phyloP scores from a whole-genome alignment of 1,140 invertebrate genomes.

The Drosophila miranda region DNA sequence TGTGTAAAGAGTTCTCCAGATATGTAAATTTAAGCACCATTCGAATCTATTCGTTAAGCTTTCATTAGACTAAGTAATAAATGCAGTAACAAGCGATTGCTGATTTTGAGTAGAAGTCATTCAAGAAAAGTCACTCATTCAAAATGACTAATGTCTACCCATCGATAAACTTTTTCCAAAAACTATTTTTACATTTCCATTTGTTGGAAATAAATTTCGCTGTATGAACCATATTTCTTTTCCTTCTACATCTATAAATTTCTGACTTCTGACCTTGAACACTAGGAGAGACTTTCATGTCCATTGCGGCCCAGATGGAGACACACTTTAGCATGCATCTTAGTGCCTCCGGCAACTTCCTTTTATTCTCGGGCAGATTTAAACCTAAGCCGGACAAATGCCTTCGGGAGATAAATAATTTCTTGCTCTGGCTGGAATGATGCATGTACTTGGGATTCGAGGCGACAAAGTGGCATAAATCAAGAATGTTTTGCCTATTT shows the following conservation, averaged over 20 bases:
- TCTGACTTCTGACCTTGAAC: conserved; percentile 20
- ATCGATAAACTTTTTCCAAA: not conserved
- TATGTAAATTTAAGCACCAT: too few relatives aligned
- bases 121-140: too few relatives aligned
- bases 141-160: conserved; percentile 11
- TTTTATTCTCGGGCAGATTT: conserved; percentile 15
- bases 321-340: conserved; percentile 42
- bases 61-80: too few relatives aligned
- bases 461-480: conserved; percentile 60
- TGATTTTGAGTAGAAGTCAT: too few relatives aligned
- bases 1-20: too few relatives aligned
- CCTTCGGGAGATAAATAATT: conserved; percentile 32
- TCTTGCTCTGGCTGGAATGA: conserved; percentile 17
- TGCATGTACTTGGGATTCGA: conserved; percentile 25
- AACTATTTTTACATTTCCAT: conserved; percentile 24
- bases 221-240: conserved; percentile 3
- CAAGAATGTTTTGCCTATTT: conserved; percentile 52
- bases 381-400: conserved; percentile 30
- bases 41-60: too few relatives aligned
- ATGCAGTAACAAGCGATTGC: too few relatives aligned
- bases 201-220: not conserved
- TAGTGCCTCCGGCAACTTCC: not conserved
- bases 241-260: conserved; percentile 3
- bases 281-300: conserved; percentile 56
- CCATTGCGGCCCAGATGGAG: conserved; percentile 37